Conservation (phyloP, 2,888 invertebrate species). For the Drosophila demipolita region DNA sequence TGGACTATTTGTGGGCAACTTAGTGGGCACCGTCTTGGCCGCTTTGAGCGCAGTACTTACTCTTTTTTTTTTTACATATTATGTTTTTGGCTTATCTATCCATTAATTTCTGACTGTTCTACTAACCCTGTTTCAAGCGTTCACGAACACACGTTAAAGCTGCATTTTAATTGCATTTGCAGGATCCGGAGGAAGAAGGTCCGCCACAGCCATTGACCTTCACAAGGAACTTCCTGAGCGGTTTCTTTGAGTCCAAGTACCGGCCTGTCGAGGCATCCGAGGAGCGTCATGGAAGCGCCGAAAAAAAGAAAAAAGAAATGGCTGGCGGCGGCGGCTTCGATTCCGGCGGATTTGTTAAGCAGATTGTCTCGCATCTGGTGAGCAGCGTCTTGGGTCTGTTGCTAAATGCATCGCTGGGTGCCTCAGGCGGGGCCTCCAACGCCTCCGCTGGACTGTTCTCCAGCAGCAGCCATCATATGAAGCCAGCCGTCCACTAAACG, state of each 20-base stretch:
- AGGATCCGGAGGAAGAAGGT: conserved; percentile 85
- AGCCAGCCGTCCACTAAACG: conserved; percentile 27
- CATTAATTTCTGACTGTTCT: conserved; percentile 31
- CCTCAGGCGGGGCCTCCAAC: conserved; percentile 83
- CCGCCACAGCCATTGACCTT: conserved; percentile 83
- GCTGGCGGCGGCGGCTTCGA: conserved; percentile 66
- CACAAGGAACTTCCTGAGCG: conserved; percentile 77
- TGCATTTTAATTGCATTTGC: conserved; percentile 21
- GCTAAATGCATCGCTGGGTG: conserved; percentile 82
- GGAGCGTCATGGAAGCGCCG: conserved; percentile 63
- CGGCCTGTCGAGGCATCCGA: conserved; percentile 67
- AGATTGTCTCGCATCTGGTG: conserved; percentile 82
- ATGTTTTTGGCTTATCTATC: conserved; percentile 4
- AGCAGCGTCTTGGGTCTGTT: conserved; percentile 82
- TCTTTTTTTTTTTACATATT: conserved; percentile 11
- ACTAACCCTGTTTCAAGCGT: conserved; percentile 45
- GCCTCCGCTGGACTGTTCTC: conserved; percentile 70
- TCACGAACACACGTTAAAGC: background rate
- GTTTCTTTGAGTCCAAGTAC: conserved; percentile 81
- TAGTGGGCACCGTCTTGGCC: conserved; percentile 84
- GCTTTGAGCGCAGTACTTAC: conserved; percentile 84
- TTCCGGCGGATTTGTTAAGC: conserved; percentile 83
- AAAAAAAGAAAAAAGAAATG: conserved; percentile 47
- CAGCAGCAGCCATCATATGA: conserved; percentile 59
- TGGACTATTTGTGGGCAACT: conserved; percentile 84